phyloP scores from a whole-genome alignment of 2,113 vertebrate genomes.

The Cryptotis parvus region DNA sequence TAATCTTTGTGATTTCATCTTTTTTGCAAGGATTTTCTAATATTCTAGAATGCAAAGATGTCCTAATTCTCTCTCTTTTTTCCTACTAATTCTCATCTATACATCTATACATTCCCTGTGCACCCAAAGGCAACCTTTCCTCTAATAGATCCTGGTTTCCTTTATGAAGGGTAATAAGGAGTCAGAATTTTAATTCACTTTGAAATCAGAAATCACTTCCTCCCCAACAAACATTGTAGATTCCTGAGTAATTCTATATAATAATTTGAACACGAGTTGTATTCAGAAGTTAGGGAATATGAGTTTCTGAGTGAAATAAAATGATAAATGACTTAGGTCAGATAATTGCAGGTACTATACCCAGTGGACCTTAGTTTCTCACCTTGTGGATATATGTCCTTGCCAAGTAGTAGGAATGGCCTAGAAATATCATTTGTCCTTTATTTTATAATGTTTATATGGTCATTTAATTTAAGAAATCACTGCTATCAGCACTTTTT shows the following conservation, averaged over 20 bases:
- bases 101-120: background rate
- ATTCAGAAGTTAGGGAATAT: background rate
- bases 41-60: background rate
- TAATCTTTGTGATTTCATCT: background rate
- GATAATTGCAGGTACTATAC: too few species aligned
- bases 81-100: too few species aligned
- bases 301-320: constrained; percentile 4
- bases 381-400: background rate
- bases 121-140: background rate
- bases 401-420: background rate
- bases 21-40: background rate
- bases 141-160: background rate
- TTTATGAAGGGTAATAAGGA: background rate
- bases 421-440: background rate
- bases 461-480: background rate
- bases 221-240: background rate
- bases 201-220: background rate
- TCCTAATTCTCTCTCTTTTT: background rate
- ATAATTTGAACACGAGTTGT: background rate
- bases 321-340: background rate
- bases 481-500: background rate
- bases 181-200: background rate
- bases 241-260: background rate
- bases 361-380: background rate
- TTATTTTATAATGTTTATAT: background rate